phyloP scores from a whole-genome alignment of 1,140 invertebrate species.

The Pseudomyrmex cubaensis region DNA sequence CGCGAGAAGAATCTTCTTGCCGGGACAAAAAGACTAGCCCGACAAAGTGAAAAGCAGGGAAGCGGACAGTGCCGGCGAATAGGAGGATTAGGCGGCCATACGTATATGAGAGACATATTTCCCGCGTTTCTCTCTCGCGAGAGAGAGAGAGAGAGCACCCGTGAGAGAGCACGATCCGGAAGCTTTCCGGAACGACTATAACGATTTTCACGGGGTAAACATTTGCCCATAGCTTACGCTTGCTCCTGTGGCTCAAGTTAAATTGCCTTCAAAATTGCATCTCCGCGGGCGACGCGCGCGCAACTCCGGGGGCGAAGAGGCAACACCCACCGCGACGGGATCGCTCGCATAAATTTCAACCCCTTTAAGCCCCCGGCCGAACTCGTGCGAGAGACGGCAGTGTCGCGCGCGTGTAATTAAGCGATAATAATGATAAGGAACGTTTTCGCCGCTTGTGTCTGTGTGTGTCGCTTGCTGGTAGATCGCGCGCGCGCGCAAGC shows the following conservation, averaged over 20 bases:
- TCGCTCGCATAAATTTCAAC: constrained; percentile 68
- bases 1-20: neutral
- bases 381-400: constrained; percentile 32
- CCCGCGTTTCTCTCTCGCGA: too few relatives aligned
- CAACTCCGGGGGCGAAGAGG: constrained; percentile 42
- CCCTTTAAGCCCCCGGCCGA: constrained; percentile 35
- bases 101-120: neutral
- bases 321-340: constrained; percentile 24
- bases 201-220: constrained; percentile 72
- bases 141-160: neutral
- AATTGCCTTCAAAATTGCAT: constrained; percentile 76
- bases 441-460: neutral
- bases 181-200: constrained; percentile 52
- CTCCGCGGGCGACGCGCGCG: constrained; percentile 56
- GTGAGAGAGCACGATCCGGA: constrained; percentile 33
- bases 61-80: constrained; percentile 17
- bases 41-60: constrained; percentile 9
- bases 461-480: too few relatives aligned
- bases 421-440: constrained; percentile 76
- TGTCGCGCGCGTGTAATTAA: constrained; percentile 54
- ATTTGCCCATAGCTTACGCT: constrained; percentile 68
- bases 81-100: constrained; percentile 14
- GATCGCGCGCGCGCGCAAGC: too few relatives aligned
- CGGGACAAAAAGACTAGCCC: constrained; percentile 16
- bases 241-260: constrained; percentile 72